Evolutionary conservation across 2,113 vertebrate species (phyloP).

Genomic region (Maylandia zebra): DNA sequence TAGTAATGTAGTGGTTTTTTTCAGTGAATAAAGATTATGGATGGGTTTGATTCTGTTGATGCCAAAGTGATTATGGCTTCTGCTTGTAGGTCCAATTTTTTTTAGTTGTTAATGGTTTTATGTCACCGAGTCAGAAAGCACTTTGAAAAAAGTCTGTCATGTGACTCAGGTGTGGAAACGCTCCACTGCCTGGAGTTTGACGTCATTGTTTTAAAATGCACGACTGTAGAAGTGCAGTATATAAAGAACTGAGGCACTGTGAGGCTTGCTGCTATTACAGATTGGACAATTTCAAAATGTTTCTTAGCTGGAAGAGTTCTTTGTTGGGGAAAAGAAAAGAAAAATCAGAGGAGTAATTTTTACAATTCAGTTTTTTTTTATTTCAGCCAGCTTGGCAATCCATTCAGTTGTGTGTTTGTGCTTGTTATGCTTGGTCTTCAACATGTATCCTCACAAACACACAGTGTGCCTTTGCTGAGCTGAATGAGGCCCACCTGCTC

Average conservation of each 20-base stretch:
- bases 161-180: neutral
- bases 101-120: neutral
- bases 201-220: neutral
- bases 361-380: neutral
- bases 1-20: fast-evolving
- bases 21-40: neutral
- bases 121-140: neutral
- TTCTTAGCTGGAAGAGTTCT: neutral
- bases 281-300: neutral
- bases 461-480: neutral
- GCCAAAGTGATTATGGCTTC: neutral
- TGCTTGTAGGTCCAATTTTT: neutral
- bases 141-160: neutral
- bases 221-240: neutral
- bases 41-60: neutral
- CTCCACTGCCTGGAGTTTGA: neutral
- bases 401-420: neutral
- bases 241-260: neutral
- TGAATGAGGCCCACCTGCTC: constrained; percentile 30
- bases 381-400: neutral
- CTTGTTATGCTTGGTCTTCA: neutral
- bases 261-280: neutral
- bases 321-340: neutral
- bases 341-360: neutral
- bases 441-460: neutral